phyloP scores from a whole-genome alignment of 2,113 vertebrate species.

The Diphyllodes magnificus region DNA sequence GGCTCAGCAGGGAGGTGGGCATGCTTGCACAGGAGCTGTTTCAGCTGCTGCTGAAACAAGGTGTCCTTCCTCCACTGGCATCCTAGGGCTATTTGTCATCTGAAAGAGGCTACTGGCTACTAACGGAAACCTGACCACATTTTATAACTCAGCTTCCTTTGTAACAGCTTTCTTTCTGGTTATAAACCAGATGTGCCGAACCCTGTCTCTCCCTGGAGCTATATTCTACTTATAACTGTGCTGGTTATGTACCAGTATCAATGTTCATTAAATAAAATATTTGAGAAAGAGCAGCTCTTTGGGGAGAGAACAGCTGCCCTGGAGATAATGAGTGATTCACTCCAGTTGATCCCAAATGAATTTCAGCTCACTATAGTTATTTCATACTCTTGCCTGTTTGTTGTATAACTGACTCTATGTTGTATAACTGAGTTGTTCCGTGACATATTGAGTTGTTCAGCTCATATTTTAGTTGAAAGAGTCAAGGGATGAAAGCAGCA shows the following conservation, averaged over 20 bases:
- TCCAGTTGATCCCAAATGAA: background rate
- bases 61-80: background rate
- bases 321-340: slow-evolving; percentile 22
- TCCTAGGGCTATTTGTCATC: background rate
- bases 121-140: background rate
- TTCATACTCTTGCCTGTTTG: background rate
- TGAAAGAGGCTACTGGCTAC: background rate
- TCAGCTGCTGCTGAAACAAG: background rate
- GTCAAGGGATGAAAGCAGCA: background rate
- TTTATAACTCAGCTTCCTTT: background rate
- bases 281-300: background rate
- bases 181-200: background rate
- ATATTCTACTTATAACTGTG: background rate
- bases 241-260: background rate
- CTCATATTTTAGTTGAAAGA: background rate
- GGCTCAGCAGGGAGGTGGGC: background rate
- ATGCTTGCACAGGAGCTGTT: background rate
- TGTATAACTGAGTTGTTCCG: background rate
- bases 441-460: background rate
- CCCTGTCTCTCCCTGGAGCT: background rate
- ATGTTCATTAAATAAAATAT: background rate
- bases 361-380: background rate
- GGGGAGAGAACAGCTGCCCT: slow-evolving; percentile 10
- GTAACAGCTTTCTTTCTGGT: background rate
- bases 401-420: slow-evolving; percentile 22